phyloP scores from a whole-genome alignment of 2,113 vertebrate genomes.

The Microtus pennsylvanicus region DNA sequence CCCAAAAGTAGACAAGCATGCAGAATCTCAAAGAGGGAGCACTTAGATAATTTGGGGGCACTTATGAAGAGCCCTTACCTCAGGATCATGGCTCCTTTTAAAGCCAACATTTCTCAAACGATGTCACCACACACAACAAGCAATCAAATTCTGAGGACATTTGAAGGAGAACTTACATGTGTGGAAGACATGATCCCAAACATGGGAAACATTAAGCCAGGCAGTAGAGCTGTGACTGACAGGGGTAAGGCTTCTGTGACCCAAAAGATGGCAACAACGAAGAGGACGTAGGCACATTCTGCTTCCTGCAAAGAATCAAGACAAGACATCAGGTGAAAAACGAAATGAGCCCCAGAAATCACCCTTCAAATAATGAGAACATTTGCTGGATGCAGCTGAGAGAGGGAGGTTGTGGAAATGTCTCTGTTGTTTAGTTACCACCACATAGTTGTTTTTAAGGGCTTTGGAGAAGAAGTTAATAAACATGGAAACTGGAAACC shows the following conservation, averaged over 20 bases:
- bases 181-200: conserved; percentile 93
- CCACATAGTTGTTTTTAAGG: background rate
- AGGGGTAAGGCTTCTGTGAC: conserved; percentile 93
- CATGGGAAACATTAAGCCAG: conserved; percentile 92
- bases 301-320: conserved; percentile 88
- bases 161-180: conserved; percentile 83
- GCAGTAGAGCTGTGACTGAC: conserved; percentile 92
- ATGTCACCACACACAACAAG: background rate
- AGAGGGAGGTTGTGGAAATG: background rate
- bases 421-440: background rate
- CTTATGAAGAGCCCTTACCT: background rate
- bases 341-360: background rate
- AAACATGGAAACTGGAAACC: background rate
- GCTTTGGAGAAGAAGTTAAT: background rate
- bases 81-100: background rate
- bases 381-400: background rate
- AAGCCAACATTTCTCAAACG: background rate
- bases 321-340: conserved; percentile 11
- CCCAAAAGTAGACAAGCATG: background rate
- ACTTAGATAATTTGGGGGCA: background rate
- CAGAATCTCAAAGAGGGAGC: background rate
- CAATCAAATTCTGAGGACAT: background rate
- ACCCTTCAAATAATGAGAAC: background rate
- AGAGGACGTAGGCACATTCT: conserved; percentile 92
- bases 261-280: conserved; percentile 94